phyloP scores from a whole-genome alignment of 2,113 vertebrate species.

The Lamprotornis superbus region DNA sequence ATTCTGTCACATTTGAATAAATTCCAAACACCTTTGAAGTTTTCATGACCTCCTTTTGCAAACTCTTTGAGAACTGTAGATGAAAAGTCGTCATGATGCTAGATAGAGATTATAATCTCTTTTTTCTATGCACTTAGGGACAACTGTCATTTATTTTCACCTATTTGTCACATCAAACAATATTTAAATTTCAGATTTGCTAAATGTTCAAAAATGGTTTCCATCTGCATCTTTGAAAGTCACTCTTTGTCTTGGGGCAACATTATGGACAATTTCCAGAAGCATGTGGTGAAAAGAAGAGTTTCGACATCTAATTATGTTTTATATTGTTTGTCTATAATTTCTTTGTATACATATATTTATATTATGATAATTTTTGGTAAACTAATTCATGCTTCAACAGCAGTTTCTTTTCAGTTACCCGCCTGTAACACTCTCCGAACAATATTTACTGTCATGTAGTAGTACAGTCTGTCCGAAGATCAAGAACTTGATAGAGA shows the following conservation, averaged over 20 bases:
- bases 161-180: background rate
- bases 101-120: background rate
- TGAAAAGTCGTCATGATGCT: background rate
- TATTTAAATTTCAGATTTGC: background rate
- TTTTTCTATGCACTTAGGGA: background rate
- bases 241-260: background rate
- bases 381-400: background rate
- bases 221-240: background rate
- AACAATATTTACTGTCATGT: background rate
- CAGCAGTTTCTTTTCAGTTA: background rate
- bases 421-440: background rate
- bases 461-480: background rate
- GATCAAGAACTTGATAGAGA: background rate
- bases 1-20: background rate
- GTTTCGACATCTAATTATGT: background rate
- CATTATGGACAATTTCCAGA: background rate
- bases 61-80: background rate
- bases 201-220: background rate
- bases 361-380: background rate
- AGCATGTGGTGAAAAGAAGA: background rate
- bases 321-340: background rate
- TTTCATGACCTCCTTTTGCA: background rate
- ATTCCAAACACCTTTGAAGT: constrained; percentile 13
- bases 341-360: background rate
- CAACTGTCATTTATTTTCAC: background rate